These are phyloP conservation scores for Stylophora pistillata DNA, from an alignment of 64 coral and sea anemone species.

Conservation along the genomic window DNA sequence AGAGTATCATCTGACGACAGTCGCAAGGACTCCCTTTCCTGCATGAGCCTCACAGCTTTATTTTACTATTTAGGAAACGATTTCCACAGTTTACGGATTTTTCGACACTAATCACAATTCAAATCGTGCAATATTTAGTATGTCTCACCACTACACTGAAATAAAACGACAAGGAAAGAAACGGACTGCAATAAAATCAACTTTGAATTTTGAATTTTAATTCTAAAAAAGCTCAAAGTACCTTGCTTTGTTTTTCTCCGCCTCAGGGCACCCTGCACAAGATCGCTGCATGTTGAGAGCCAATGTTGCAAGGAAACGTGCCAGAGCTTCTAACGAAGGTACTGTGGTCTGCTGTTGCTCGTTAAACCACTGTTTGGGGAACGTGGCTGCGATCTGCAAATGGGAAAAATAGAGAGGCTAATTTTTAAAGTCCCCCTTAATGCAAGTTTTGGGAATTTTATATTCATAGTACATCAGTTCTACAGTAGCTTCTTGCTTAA, in stretches of 20 bases:
- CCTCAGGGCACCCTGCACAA: slow-evolving; percentile 77
- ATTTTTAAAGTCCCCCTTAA: background rate
- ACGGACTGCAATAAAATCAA: background rate
- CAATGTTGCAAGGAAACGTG: slow-evolving; percentile 71
- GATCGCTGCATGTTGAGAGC: slow-evolving; percentile 77
- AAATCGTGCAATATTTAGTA: too few species aligned
- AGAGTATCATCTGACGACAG: too few species aligned
- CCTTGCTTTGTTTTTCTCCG: slow-evolving; percentile 87
- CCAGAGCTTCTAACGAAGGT: slow-evolving; percentile 56
- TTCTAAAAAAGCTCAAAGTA: background rate
- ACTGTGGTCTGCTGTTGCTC: slow-evolving; percentile 42
- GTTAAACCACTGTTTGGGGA: slow-evolving; percentile 77
- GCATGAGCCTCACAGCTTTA: too few species aligned
- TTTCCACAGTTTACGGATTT: too few species aligned
- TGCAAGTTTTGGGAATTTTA: too few species aligned
- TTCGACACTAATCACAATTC: too few species aligned
- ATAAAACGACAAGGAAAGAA: background rate
- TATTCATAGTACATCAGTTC: too few species aligned
- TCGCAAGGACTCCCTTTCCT: too few species aligned
- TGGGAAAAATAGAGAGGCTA: background rate
- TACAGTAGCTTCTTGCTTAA: too few species aligned
- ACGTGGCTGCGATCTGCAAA: slow-evolving; percentile 68
- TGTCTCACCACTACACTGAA: too few species aligned
- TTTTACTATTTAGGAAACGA: too few species aligned
- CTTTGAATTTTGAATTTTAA: background rate